Percentiles rank a stretch among this genome's conserved stretches.
Evolutionary conservation across 2,113 vertebrate species (phyloP).

Genomic region (Ceyx cyanopectus): DNA sequence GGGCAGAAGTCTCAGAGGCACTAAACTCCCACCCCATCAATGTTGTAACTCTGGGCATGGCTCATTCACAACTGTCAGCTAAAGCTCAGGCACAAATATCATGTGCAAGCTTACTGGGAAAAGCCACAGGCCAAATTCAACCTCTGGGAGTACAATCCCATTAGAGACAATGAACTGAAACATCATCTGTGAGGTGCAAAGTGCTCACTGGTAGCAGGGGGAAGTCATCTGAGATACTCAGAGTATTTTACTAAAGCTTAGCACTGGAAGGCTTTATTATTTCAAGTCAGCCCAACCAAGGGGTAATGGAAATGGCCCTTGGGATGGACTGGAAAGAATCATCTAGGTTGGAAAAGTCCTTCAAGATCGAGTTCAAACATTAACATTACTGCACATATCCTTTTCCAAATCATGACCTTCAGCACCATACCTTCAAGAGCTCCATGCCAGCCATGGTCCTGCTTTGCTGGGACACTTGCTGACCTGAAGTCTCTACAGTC

Average conservation of each 20-base stretch:
- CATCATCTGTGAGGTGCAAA: not conserved
- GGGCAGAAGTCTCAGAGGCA: not conserved
- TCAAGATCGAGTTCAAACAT: too few relatives aligned
- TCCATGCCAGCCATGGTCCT: too few relatives aligned
- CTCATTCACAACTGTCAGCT: not conserved
- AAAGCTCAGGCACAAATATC: not conserved
- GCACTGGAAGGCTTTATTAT: not conserved
- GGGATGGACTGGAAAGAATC: conserved; percentile 37
- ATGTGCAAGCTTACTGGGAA: not conserved
- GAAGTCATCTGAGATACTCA: not conserved
- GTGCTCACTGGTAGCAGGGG: not conserved
- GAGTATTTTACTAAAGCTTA: not conserved
- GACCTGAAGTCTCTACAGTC: too few relatives aligned
- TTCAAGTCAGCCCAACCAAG: conserved; percentile 21
- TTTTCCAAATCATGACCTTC: too few relatives aligned
- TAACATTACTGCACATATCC: too few relatives aligned
- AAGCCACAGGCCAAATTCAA: not conserved
- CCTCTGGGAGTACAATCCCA: not conserved
- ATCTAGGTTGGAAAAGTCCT: too few relatives aligned
- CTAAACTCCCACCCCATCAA: not conserved
- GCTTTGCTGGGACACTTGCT: too few relatives aligned
- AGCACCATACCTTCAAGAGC: too few relatives aligned
- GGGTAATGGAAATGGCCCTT: conserved; percentile 47
- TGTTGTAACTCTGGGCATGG: not conserved
- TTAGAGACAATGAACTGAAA: not conserved